Percentiles rank a stretch among this genome's conserved stretches.
Conservation (phyloP, 2,888 invertebrate genomes). For the Eucera pruinosa region DNA sequence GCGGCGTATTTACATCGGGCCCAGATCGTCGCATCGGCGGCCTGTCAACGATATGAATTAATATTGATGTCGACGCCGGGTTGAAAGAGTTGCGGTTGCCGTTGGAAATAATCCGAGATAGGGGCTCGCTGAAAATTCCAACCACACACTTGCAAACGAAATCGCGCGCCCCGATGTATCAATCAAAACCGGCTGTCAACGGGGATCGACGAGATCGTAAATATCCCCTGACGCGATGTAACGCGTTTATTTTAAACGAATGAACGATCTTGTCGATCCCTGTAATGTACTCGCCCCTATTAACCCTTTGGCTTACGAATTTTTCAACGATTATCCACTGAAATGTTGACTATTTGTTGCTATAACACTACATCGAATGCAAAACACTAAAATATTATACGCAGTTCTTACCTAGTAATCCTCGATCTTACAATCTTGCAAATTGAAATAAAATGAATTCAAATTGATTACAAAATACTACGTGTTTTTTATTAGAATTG, state of each 20-base stretch:
- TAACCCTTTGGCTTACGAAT: too few species aligned
- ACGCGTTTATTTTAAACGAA: neutral
- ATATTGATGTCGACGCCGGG: slow-evolving; percentile 50
- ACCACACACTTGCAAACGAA: neutral
- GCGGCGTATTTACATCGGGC: slow-evolving; percentile 41
- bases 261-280: neutral
- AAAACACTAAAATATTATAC: too few species aligned
- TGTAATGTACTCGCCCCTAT: too few species aligned
- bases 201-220: slow-evolving; percentile 8
- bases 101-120: slow-evolving; percentile 22
- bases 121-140: neutral
- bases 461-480: too few species aligned
- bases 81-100: slow-evolving; percentile 35
- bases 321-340: too few species aligned
- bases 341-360: too few species aligned
- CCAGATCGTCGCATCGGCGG: slow-evolving; percentile 15
- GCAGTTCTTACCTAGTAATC: too few species aligned
- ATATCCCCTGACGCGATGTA: neutral
- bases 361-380: too few species aligned
- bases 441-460: too few species aligned
- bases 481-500: too few species aligned
- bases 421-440: too few species aligned
- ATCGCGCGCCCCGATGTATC: slow-evolving; percentile 8
- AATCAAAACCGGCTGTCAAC: slow-evolving; percentile 14
- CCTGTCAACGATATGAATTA: slow-evolving; percentile 60